These are phyloP conservation scores for Dasypolia templi DNA, from an alignment of 2,888 invertebrate species.

Conservation along the genomic window DNA sequence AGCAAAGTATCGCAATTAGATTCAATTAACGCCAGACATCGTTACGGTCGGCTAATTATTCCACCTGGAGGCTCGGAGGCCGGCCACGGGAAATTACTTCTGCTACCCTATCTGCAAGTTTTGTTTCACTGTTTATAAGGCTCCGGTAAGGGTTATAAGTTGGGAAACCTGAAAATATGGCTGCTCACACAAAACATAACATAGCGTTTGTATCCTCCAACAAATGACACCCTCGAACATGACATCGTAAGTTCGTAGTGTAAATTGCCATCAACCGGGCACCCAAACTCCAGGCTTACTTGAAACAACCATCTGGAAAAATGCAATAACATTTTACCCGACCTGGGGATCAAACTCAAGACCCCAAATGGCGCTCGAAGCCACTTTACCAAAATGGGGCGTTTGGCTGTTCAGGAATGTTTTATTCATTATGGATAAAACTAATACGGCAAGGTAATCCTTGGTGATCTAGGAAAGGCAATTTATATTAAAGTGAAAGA, in stretches of 20 bases:
- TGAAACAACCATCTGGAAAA: neutral
- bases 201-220: too few species aligned
- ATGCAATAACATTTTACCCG: neutral
- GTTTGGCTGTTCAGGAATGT: constrained; percentile 13
- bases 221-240: too few species aligned
- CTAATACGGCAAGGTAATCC: constrained; percentile 19
- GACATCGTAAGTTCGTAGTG: too few species aligned
- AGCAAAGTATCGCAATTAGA: constrained; percentile 67
- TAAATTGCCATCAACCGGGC: neutral
- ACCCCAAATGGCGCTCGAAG: neutral
- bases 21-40: constrained; percentile 71
- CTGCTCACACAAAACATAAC: neutral
- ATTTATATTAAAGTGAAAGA: constrained; percentile 22
- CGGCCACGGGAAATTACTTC: constrained; percentile 54
- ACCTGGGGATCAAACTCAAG: neutral
- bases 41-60: constrained; percentile 68
- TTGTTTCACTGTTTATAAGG: constrained; percentile 17
- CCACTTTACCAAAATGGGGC: too few species aligned
- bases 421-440: constrained; percentile 29
- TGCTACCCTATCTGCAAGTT: constrained; percentile 33
- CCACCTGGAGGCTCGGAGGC: constrained; percentile 47
- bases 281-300: too few species aligned
- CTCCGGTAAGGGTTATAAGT: constrained; percentile 4
- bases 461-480: constrained; percentile 15
- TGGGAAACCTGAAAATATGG: neutral